These are phyloP conservation scores for Smutsia temminckii DNA, from an alignment of 2,797 vertebrate genomes.

Conservation along the genomic window DNA sequence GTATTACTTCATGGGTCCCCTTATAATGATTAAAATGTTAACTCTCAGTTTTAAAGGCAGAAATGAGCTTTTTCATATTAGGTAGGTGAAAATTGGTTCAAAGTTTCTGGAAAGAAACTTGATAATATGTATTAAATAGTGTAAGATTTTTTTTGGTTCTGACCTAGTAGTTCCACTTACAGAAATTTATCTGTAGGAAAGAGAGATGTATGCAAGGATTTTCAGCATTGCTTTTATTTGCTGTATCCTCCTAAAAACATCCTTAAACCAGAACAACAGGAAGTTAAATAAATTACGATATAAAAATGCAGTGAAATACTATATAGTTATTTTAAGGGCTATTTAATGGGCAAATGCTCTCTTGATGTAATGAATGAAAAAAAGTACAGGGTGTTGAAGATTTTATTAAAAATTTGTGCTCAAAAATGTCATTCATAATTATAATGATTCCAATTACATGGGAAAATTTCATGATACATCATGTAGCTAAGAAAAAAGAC, in stretches of 20 bases:
- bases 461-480: background rate
- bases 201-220: background rate
- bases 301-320: background rate
- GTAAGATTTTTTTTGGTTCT: background rate
- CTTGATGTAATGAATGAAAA: background rate
- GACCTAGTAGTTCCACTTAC: background rate
- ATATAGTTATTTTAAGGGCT: background rate
- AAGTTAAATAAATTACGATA: slow-evolving; percentile 21
- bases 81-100: background rate
- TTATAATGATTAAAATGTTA: background rate
- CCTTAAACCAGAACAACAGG: background rate
- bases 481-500: background rate
- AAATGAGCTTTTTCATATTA: background rate
- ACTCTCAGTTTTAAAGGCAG: background rate
- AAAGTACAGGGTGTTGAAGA: background rate
- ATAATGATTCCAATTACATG: background rate
- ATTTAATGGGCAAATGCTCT: background rate
- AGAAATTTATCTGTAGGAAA: slow-evolving; percentile 1
- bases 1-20: background rate
- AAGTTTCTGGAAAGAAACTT: background rate
- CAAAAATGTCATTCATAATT: background rate
- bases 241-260: background rate
- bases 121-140: background rate
- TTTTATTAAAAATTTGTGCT: background rate
- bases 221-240: background rate